Percentiles rank a stretch among this genome's conserved stretches.
These are phyloP conservation scores for Coregonus clupeaformis DNA, from an alignment of 2,113 vertebrate species.

Conservation along the genomic window DNA sequence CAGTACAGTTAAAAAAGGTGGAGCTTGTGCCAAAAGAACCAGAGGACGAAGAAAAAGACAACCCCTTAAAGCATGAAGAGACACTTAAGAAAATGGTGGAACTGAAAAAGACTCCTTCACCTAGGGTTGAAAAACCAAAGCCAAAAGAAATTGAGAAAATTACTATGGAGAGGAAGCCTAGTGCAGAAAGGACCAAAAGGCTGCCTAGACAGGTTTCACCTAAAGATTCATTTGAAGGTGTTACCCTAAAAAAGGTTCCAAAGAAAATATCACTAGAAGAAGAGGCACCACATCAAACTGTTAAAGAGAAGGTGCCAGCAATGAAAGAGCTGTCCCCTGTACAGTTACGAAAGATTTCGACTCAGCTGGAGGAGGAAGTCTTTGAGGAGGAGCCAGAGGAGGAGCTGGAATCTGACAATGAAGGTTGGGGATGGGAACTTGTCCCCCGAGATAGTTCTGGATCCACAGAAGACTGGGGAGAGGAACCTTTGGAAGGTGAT, in stretches of 20 bases:
- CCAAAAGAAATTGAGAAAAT: constrained; percentile 38
- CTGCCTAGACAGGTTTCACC: constrained; percentile 47
- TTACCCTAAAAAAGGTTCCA: constrained; percentile 74
- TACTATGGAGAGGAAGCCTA: constrained; percentile 42
- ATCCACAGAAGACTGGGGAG: constrained; percentile 63
- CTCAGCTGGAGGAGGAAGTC: constrained; percentile 66
- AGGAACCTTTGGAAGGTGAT: constrained; percentile 61
- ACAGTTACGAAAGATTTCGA: constrained; percentile 67
- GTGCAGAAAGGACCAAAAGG: constrained; percentile 28
- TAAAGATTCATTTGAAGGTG: constrained; percentile 60
- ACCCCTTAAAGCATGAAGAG: constrained; percentile 34
- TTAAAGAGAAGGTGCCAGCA: constrained; percentile 35
- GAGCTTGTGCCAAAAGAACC: constrained; percentile 20
- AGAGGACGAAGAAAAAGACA: constrained; percentile 28
- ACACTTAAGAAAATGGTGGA: constrained; percentile 30
- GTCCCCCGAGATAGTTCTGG: constrained; percentile 54
- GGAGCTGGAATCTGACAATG: constrained; percentile 39
- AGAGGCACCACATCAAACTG: constrained; percentile 13
- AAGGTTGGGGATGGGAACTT: constrained; percentile 75
- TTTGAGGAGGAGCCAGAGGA: constrained; percentile 47
- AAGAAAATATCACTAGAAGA: constrained; percentile 54
- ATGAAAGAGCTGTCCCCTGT: constrained; percentile 65
- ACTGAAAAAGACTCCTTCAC: constrained; percentile 53
- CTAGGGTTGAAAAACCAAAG: constrained; percentile 41
- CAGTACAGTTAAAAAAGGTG: constrained; percentile 17